Evolutionary conservation across 1,140 invertebrate genomes (phyloP), one percentile per base, ranked within the genome.

Genomic region (Nasonia vitripennis): DNA sequence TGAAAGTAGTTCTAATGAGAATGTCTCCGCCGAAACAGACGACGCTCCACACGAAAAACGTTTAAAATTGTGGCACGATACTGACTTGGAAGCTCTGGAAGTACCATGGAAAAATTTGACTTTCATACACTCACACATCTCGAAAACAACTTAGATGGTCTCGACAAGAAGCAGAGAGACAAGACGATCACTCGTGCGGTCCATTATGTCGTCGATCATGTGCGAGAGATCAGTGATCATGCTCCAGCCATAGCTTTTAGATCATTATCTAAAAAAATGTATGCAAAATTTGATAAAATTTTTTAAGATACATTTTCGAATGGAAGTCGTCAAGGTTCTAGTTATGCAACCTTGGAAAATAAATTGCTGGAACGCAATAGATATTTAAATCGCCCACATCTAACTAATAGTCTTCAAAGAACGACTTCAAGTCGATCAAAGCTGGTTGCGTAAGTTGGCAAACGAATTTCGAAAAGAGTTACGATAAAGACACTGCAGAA

Each of bases 141-240:
- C n/a, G 62, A 67, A 67, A 67, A 67, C 0, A 17, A 67, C 14
- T 23, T 67, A 23, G 6, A 20, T 67, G 62, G 62, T 67, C 14
- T 17, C 4, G 14, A 17, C n/a, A 67, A 67, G 62, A 67, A 67
- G 14, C 17, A 67, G n/a, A 20, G 62, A 20, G 62, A 67, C 62
- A 67, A 67, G 62, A 17, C n/a, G n/a, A 67, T 67, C n/a, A 67
- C 62, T 67, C 62, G 62, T 67, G 62, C 62, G 10, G 62, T 67
- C n/a, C 62, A 67, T 67, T 67, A 67, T 67, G 62, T 67, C n/a
- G 62, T 67, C 62, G 62, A 67, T 20, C 62, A 67, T 67, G 62
- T 67, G 14, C 62, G 17, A 67, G 62, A 67, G 62, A 67, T 67
- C 62, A 67, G 62, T 6, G 62, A 67, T 9, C 62, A 67, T 17